A percentile compares a stretch with the other conserved stretches of the same genome.
Evolutionary conservation across 2,888 invertebrate genomes (phyloP).

Genomic region (Panopea generosa): DNA sequence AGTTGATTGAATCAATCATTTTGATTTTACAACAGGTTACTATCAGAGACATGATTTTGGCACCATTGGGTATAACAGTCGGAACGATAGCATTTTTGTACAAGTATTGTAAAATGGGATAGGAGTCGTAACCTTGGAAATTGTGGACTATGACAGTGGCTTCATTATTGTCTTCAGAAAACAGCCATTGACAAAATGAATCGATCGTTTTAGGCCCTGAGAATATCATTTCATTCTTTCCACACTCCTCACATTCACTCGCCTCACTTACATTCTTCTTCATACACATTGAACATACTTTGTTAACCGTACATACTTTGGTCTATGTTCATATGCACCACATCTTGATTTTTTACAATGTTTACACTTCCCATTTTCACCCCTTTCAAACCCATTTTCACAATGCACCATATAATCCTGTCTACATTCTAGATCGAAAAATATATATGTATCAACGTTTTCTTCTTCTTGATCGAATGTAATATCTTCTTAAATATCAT

Average conservation of each 20-base stretch:
- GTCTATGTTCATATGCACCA: no score
- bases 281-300: constrained; percentile 29
- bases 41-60: constrained; percentile 25
- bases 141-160: constrained; percentile 20
- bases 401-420: constrained; percentile 32
- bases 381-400: constrained; percentile 5
- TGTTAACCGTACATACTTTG: constrained; percentile 21
- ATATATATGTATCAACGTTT: constrained; percentile 15
- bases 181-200: neutral
- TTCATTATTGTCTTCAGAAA: constrained; percentile 18
- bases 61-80: constrained; percentile 35
- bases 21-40: constrained; percentile 21
- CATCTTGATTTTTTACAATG: no score
- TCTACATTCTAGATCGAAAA: constrained; percentile 39
- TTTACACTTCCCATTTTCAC: neutral
- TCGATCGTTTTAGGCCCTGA: neutral
- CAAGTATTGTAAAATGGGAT: constrained; percentile 43
- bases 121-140: constrained; percentile 34
- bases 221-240: constrained; percentile 5
- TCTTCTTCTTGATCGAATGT: constrained; percentile 21
- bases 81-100: constrained; percentile 36
- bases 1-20: constrained; percentile 43
- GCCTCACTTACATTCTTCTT: neutral
- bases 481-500: neutral
- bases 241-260: constrained; percentile 14